A percentile compares a stretch with the other conserved stretches of the same genome.
Conservation (phyloP, 1,140 invertebrate species). For the Neodiprion lecontei region DNA sequence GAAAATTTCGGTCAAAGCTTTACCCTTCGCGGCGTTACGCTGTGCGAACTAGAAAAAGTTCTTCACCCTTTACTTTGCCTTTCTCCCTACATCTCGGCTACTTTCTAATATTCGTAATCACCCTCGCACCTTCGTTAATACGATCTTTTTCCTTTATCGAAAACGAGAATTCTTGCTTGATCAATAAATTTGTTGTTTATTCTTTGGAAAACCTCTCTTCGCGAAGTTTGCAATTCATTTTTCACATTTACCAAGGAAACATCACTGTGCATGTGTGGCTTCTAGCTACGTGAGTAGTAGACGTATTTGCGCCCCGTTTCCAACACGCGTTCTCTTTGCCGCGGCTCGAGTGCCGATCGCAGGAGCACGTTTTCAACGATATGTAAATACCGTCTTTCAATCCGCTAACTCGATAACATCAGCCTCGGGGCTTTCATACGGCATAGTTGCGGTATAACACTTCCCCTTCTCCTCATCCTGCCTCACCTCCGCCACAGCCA, state of each 20-base stretch:
- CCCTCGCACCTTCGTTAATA: background rate
- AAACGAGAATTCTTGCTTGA: too few relatives aligned
- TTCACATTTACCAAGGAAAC: too few relatives aligned
- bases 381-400: conserved; percentile 5
- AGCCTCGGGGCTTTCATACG: background rate
- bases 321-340: background rate
- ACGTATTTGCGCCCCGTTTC: too few relatives aligned
- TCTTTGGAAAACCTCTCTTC: too few relatives aligned
- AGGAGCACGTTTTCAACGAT: background rate
- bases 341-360: background rate
- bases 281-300: too few relatives aligned
- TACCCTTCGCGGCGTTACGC: background rate
- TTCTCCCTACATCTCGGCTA: conserved; percentile 16
- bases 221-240: too few relatives aligned
- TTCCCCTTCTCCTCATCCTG: background rate
- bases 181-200: too few relatives aligned
- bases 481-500: too few relatives aligned
- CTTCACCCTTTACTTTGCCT: conserved; percentile 3
- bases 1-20: conserved; percentile 2
- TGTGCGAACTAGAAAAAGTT: background rate
- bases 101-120: conserved; percentile 5
- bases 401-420: background rate
- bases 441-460: background rate
- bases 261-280: too few relatives aligned
- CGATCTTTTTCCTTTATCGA: too few relatives aligned